Evolutionary conservation across 2,888 invertebrate genomes (phyloP).

Genomic region (Hirtodrosophila confusa): DNA sequence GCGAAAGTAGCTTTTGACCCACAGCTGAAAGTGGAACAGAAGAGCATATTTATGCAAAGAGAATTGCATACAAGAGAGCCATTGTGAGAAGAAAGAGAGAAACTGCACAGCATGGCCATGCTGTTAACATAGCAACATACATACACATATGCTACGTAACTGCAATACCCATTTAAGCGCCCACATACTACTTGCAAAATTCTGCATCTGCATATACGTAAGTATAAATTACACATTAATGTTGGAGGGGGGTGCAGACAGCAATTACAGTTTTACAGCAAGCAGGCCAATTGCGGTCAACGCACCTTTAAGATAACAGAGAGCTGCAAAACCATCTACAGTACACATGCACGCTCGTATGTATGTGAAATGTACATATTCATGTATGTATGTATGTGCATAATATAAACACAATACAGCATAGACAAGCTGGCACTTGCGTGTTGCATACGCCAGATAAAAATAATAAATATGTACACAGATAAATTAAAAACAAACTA

Average conservation of each 20-base stretch:
- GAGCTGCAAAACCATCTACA: conserved; percentile 7
- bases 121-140: neutral
- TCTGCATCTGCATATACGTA: neutral
- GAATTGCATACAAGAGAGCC: conserved; percentile 8
- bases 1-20: conserved; percentile 64
- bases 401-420: conserved; percentile 10
- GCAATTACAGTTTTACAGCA: conserved; percentile 22
- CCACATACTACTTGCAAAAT: too few species aligned
- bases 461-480: conserved; percentile 27
- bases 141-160: neutral
- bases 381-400: conserved; percentile 5
- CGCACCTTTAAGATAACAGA: conserved; percentile 49
- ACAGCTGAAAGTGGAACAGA: conserved; percentile 42
- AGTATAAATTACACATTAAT: neutral
- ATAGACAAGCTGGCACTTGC: conserved; percentile 22
- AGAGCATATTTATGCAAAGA: conserved; percentile 42
- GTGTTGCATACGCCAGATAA: conserved; percentile 17
- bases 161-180: too few species aligned
- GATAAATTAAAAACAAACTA: conserved; percentile 38
- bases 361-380: conserved; percentile 5
- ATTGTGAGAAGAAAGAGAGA: conserved; percentile 14
- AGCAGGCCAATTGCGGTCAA: conserved; percentile 48
- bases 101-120: conserved; percentile 14
- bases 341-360: neutral
- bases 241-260: neutral